Evolutionary conservation across 2,888 invertebrate genomes (phyloP), one percentile per base, ranked within the genome.

Genomic region (Drosophila kanekoi): DNA sequence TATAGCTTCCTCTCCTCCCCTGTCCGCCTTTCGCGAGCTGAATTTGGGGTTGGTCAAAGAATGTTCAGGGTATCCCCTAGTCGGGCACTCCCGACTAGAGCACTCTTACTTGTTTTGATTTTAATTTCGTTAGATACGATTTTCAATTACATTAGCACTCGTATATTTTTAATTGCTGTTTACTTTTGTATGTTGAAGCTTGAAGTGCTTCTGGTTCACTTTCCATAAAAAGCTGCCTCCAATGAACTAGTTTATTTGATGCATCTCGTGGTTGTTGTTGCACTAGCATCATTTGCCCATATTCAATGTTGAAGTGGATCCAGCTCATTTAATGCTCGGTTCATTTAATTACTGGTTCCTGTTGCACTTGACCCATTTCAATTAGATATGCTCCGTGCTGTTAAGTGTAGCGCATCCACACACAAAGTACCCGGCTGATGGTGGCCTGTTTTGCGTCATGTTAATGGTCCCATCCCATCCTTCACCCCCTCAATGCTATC

Each of bases 391-490:
- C 69, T 28, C 32, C 28, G 13, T 41, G 11, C 16, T 8, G 28
- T 65, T 61, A 49, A 59, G 49, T 47, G 76, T 69, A 76, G 76
- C 53, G 76, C 62, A 77, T 57, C 48, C 41, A 35, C n/a, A 32
- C 35, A n/a, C 33, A 53, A 48, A 33, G 11, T n/a, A n/a, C 38
- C 8, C 35, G 8, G n/a, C 57, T 66, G 64, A 47, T 69, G 59
- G 65, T 74, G 63, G 67, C 41, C 68, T 84, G 81, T 59, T 81
- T 72, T 69, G 54, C 69, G 68, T 78, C 72, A 60, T 63, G 56
- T 60, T 58, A 28, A 53, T 43, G 41, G 37, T 35, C 49, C 47
- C 40, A 23, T 8, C 6, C 48, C 28, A 32, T 13, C 35, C 40
- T 47, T 48, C 28, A 23, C 11, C 1, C 11, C 16, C 13, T 16